Conservation (phyloP, 1,140 invertebrate species). For the Diuraphis noxia region DNA sequence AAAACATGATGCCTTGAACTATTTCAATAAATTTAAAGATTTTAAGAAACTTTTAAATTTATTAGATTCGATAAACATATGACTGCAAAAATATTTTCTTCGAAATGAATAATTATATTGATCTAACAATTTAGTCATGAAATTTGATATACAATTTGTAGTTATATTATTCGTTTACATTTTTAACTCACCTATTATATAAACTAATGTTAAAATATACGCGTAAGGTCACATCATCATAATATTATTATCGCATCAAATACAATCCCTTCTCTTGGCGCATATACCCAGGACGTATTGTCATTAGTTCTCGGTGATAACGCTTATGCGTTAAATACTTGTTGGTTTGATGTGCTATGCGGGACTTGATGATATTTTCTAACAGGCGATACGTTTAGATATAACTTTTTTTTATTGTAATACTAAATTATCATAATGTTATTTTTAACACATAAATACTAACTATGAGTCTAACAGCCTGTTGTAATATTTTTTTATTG, state of each 20-base stretch:
- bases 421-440: background rate
- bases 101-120: background rate
- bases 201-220: background rate
- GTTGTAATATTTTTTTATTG: background rate
- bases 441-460: background rate
- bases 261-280: background rate
- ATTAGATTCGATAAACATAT: background rate
- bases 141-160: background rate
- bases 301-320: background rate
- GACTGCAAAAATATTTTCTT: background rate
- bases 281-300: background rate
- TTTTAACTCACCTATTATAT: background rate
- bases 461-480: too few relatives aligned
- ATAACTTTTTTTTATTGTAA: background rate
- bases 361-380: background rate
- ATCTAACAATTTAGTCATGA: background rate
- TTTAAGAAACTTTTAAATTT: background rate
- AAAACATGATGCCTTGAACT: background rate
- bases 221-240: background rate
- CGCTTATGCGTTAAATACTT: background rate
- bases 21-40: background rate
- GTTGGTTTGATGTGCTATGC: background rate
- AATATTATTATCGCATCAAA: background rate
- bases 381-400: background rate
- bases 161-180: background rate